Evolutionary conservation across 2,113 vertebrate genomes (phyloP), one percentile per base, ranked within the genome.

Genomic region (Dicrurus megarhynchus): DNA sequence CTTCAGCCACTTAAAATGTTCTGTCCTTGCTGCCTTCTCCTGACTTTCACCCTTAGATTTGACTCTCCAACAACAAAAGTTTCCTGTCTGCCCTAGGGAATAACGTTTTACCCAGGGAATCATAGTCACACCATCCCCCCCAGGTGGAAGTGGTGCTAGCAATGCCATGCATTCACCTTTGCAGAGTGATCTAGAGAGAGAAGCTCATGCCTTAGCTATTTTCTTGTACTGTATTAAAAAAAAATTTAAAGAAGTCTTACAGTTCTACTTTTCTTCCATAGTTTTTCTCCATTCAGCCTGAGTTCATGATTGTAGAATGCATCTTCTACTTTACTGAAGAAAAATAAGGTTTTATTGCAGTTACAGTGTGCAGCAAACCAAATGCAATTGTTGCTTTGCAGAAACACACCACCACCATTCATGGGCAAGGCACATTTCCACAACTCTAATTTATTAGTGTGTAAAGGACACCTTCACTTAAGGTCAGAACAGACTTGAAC

Each of bases 181-280:
- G 78, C 63, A 69, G 57, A 49, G 59, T 8, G 0, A 73, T 65
- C 76, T 56, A 84, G 53, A 87, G 46, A 24, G 23, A 84, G 46
- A 57, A 60, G 64, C 56, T 70, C 76, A 88, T 28, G 82, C 75
- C 52, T 89, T 65, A 84, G 63, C 52, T 83, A 85, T 76, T 87
- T 53, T 42, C 81, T 87, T 73, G 41, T 42, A 85, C 10, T 32
- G 27, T 60, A 64, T 65, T 32, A 5, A 70, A 75, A 77, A 49
- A 65, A 42, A 90, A 91, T 70, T 65, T 30, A 33, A 52, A 78
- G 37, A 81, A 75, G 41, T 97, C 99, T 98, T 96, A 99, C 99
- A 94, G 98, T 97, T 99, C 99, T 99, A 96, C 99, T 99, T 97
- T 99, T 99, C 98, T 99, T 99, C 96, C 99, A 98, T 3, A 99